Conservation (phyloP, 2,888 invertebrate species). For the Brachyopa scutellaris region DNA sequence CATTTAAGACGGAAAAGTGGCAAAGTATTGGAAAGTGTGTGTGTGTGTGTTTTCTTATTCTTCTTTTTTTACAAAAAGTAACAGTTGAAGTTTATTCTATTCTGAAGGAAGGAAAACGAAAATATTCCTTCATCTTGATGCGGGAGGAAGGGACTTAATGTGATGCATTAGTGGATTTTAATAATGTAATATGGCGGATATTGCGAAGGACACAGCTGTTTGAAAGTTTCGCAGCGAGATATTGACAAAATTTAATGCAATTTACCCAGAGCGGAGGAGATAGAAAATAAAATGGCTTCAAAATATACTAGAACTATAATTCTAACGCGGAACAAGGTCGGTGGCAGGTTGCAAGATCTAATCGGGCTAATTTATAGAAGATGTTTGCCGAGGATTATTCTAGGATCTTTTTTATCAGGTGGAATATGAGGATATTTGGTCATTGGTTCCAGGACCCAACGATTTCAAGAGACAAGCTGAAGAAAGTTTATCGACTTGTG, state of each 20-base stretch:
- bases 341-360: too few species aligned
- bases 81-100: conserved; percentile 56
- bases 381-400: too few species aligned
- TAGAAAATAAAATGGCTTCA: too few species aligned
- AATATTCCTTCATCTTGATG: conserved; percentile 30
- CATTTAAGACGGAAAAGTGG: conserved; percentile 49
- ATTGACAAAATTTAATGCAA: conserved; percentile 19
- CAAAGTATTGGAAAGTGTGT: conserved; percentile 57
- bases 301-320: too few species aligned
- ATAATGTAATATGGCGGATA: conserved; percentile 58
- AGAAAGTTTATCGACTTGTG: too few species aligned
- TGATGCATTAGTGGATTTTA: conserved; percentile 72
- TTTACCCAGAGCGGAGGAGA: too few species aligned
- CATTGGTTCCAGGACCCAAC: too few species aligned
- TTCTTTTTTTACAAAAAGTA: conserved; percentile 42
- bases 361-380: too few species aligned
- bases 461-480: too few species aligned
- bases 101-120: conserved; percentile 17
- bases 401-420: too few species aligned
- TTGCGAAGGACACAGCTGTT: conserved; percentile 51
- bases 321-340: too few species aligned
- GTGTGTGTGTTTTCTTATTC: background rate
- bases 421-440: too few species aligned
- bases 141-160: conserved; percentile 54
- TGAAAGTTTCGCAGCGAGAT: conserved; percentile 2